Percentiles rank a stretch among this genome's conserved stretches.
These are phyloP conservation scores for Drosophila orena DNA, from an alignment of 1,140 invertebrate species.

Conservation along the genomic window DNA sequence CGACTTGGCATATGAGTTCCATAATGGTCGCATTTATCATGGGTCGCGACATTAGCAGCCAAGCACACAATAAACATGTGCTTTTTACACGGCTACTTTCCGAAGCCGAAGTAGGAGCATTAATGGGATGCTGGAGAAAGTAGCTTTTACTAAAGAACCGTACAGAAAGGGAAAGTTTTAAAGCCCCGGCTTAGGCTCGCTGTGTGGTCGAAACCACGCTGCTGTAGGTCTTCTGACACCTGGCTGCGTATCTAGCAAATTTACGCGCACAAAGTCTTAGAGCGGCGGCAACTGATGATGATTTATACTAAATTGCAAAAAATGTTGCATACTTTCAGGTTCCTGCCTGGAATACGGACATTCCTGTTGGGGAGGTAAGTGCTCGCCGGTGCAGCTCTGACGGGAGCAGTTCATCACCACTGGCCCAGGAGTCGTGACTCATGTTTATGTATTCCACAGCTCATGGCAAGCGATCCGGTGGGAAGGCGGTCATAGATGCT, in stretches of 20 bases:
- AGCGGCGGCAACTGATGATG: slow-evolving; percentile 40
- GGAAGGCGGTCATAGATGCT: slow-evolving; percentile 31
- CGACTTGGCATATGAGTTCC: slow-evolving; percentile 51
- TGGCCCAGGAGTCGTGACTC: background rate
- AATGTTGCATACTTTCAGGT: slow-evolving; percentile 64
- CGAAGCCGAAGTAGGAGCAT: slow-evolving; percentile 7
- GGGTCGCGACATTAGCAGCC: slow-evolving; percentile 41
- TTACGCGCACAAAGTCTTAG: slow-evolving; percentile 33
- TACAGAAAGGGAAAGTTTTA: slow-evolving; percentile 15
- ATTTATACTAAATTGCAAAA: slow-evolving; percentile 60
- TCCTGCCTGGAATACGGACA: slow-evolving; percentile 84
- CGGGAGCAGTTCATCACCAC: slow-evolving; percentile 9
- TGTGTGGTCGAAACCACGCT: background rate
- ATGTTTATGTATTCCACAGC: slow-evolving; percentile 40
- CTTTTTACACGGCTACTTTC: background rate
- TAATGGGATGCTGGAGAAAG: slow-evolving; percentile 5
- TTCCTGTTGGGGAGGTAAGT: slow-evolving; percentile 84
- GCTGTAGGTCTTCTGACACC: background rate
- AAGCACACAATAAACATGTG: slow-evolving; percentile 43
- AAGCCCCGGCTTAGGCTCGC: slow-evolving; percentile 17
- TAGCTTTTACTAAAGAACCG: background rate
- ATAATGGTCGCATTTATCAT: slow-evolving; percentile 75
- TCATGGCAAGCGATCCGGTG: slow-evolving; percentile 77
- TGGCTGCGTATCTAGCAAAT: slow-evolving; percentile 42
- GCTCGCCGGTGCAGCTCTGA: background rate